Evolutionary conservation across 2,888 invertebrate species (phyloP), one percentile per base, ranked within the genome.

Genomic region (Altica lythri): DNA sequence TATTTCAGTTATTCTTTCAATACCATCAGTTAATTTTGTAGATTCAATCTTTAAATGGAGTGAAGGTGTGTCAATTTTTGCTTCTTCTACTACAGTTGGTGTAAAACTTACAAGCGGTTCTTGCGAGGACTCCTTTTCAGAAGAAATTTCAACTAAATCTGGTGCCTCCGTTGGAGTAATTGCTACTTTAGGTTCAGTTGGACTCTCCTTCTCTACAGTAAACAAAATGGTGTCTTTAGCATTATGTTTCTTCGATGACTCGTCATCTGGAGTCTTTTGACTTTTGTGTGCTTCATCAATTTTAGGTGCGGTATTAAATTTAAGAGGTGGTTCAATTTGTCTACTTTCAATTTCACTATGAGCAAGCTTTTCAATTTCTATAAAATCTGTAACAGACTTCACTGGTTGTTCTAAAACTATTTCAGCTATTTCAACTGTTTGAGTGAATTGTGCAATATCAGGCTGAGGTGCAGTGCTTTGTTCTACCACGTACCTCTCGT

Each of bases 401-500:
- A 52, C 25, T 40, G 50, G 17, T 29, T 37, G 19, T 43, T 46
- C 55, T 32, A 53, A 18, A 34, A 57, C 53, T 59, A 55, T 42
- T 30, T 13, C 27, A 10, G 16, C 35, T 16, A 47, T 22, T 52
- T 60, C 48, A 52, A 50, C 38, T 30, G 58, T 38, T 53, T 62
- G 59, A 38, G 62, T 64, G 56, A 55, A 55, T 52, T 54, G 70
- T 71, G 70, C 69, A 57, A 58, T 54, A 61, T 65, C 66, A 62
- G 67, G 64, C 59, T 67, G 61, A 59, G 52, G 70, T 69, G 71
- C 71, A 49, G 69, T 66, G 59, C 56, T 57, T 66, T 64, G 65
- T 57, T 70, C 69, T 70, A 71, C 61, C 55, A 74, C 76, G 64
- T 75, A 76, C 75, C 75, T 76, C 68, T 68, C 63, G 42, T 77